Evolutionary conservation across 2,113 vertebrate species (phyloP), one percentile per base, ranked within the genome.

Genomic region (Siniperca chuatsi): DNA sequence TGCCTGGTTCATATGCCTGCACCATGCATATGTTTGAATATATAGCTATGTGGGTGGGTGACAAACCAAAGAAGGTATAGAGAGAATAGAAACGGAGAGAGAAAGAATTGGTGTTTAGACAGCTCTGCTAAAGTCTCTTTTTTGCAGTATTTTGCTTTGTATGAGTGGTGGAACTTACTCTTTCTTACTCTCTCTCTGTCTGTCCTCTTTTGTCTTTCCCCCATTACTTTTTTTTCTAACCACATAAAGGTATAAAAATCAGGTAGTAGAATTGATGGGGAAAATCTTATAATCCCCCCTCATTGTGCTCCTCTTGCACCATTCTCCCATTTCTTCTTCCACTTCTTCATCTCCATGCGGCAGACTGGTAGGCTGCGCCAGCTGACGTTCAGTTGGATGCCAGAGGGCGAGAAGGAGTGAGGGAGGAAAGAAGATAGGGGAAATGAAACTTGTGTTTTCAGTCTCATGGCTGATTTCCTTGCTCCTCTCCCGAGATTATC

Each of bases 381-480:
- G 85, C 83, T 88, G 85, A 84, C 64, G 78, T 88, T 88, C 84
- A 78, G 78, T 86, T 75, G 33, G 60, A 75, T 77, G 89, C 91
- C 86, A 87, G 83, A 78, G 90, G 89, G 87, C 64, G 68, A 82
- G 80, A 84, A 48, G 78, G 82, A 87, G 76, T 55, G 81, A 82
- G 57, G 52, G 68, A 72, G 60, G 60, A 76, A 61, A 58, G 66
- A 71, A 77, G 75, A 85, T 80, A 64, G 76, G 73, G 79, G 85
- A 79, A 88, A 89, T 79, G 70, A 87, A 88, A 93, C 85, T 85
- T 92, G 90, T 94, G 87, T 93, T 93, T 92, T 90, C 78, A 82
- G 91, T 89, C 87, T 92, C 84, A 84, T 87, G 75, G 84, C 86
- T 86, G 81, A 92, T 87, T 93, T 79, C 72, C 48, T 76, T 70